Conservation (phyloP, 92 coral and sea anemone genomes). For the Nematostella vectensis region DNA sequence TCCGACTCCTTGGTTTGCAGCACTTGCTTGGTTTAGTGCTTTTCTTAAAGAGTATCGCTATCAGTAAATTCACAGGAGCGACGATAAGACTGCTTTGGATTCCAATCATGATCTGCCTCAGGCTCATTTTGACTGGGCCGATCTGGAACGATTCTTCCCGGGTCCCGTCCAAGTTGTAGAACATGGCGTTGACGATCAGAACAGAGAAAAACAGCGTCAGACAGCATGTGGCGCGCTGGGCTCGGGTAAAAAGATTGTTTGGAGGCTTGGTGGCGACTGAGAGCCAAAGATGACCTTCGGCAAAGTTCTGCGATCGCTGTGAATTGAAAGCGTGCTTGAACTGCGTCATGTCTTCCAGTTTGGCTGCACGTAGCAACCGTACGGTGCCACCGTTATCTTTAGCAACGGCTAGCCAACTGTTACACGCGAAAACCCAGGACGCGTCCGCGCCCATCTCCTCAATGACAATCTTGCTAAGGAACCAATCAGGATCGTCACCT, state of each 20-base stretch:
- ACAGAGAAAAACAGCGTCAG: slow-evolving; percentile 24
- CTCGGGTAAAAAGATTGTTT: slow-evolving; percentile 34
- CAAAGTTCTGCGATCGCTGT: slow-evolving; percentile 23
- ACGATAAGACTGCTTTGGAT: slow-evolving; percentile 44
- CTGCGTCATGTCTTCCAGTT: neutral
- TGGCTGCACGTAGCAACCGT: neutral
- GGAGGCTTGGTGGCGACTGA: slow-evolving; percentile 36
- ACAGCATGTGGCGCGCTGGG: slow-evolving; percentile 52
- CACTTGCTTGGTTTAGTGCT: neutral
- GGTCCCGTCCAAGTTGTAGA: slow-evolving; percentile 30
- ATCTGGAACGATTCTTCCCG: slow-evolving; percentile 8
- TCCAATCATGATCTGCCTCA: slow-evolving; percentile 36
- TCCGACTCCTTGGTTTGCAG: neutral
- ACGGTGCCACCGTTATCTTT: slow-evolving; percentile 31
- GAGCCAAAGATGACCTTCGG: slow-evolving; percentile 52
- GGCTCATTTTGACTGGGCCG: slow-evolving; percentile 38
- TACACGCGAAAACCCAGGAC: slow-evolving; percentile 30
- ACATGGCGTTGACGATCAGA: slow-evolving; percentile 52
- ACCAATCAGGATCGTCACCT: slow-evolving; percentile 45
- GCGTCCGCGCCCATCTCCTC: slow-evolving; percentile 16
- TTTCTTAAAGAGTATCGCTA: slow-evolving; percentile 31
- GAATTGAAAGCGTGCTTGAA: slow-evolving; percentile 27
- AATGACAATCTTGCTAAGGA: slow-evolving; percentile 25
- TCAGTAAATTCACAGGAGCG: slow-evolving; percentile 39
- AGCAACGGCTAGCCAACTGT: slow-evolving; percentile 50